Percentiles rank a stretch among this genome's conserved stretches.
Evolutionary conservation across 2,113 vertebrate genomes (phyloP).

Genomic region (Toxostoma redivivum): DNA sequence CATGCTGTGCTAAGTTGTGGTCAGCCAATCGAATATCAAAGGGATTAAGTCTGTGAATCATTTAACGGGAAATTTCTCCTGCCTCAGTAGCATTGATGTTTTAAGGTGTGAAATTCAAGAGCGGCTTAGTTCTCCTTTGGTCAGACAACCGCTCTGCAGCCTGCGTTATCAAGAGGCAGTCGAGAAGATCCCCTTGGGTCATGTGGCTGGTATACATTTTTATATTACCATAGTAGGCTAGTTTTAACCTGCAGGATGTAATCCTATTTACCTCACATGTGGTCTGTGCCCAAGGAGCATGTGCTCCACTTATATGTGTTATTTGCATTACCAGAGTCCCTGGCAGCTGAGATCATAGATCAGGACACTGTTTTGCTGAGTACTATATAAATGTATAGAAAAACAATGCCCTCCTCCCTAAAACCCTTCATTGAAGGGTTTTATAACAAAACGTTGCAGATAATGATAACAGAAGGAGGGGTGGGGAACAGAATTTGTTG

Average conservation of each 20-base stretch:
- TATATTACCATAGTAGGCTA: conserved; percentile 54
- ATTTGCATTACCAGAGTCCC: conserved; percentile 10
- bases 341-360: background rate
- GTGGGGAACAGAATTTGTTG: background rate
- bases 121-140: conserved; percentile 57
- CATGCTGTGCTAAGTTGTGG: conserved; percentile 63
- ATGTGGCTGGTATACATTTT: conserved; percentile 53
- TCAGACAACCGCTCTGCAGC: conserved; percentile 39
- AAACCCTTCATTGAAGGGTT: background rate
- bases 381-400: background rate
- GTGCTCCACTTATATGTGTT: background rate
- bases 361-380: background rate
- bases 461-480: background rate
- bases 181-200: conserved; percentile 64
- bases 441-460: background rate
- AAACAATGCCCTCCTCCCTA: background rate
- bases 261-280: conserved; percentile 64
- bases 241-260: conserved; percentile 64
- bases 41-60: conserved; percentile 65
- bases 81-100: conserved; percentile 63
- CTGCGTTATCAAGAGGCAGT: conserved; percentile 47
- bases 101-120: conserved; percentile 69
- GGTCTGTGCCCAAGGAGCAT: conserved; percentile 41
- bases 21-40: conserved; percentile 67
- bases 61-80: conserved; percentile 65